Evolutionary conservation across 2,113 vertebrate species (phyloP).

Genomic region (Calidris pugnax): DNA sequence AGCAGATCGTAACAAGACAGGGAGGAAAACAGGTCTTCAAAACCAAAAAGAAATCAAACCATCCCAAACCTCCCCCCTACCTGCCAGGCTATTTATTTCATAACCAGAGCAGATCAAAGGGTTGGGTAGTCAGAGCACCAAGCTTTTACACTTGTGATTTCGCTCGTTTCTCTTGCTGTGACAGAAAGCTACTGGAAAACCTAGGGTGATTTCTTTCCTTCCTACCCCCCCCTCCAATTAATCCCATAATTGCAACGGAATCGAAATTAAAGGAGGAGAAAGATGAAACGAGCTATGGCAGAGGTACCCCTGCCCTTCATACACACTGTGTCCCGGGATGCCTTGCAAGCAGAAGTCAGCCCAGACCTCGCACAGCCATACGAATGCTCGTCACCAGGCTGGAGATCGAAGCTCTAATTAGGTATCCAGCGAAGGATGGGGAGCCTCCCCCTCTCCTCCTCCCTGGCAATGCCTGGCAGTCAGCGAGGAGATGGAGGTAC

Average conservation of each 20-base stretch:
- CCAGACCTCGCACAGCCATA: not conserved
- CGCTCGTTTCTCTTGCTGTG: not conserved
- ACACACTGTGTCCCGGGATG: not conserved
- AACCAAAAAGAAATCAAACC: not conserved
- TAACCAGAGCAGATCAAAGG: not conserved
- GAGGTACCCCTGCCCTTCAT: not conserved
- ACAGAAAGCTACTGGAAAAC: not conserved
- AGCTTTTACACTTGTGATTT: not conserved
- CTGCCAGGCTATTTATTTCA: not conserved
- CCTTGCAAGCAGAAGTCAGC: not conserved
- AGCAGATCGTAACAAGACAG: not conserved
- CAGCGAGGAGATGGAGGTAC: not conserved
- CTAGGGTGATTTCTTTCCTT: not conserved
- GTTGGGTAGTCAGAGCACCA: not conserved
- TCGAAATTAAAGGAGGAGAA: not conserved
- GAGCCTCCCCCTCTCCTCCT: not conserved
- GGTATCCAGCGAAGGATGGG: not conserved
- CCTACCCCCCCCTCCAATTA: not conserved
- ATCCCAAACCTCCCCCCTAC: not conserved
- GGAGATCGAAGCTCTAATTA: not conserved
- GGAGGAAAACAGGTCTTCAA: not conserved
- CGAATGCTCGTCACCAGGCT: rapidly evolving
- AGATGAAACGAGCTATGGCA: not conserved
- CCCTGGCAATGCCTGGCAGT: not conserved
- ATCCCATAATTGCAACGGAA: not conserved